These are phyloP conservation scores for Crossocerus cetratus DNA, from an alignment of 2,888 invertebrate genomes.

Conservation along the genomic window DNA sequence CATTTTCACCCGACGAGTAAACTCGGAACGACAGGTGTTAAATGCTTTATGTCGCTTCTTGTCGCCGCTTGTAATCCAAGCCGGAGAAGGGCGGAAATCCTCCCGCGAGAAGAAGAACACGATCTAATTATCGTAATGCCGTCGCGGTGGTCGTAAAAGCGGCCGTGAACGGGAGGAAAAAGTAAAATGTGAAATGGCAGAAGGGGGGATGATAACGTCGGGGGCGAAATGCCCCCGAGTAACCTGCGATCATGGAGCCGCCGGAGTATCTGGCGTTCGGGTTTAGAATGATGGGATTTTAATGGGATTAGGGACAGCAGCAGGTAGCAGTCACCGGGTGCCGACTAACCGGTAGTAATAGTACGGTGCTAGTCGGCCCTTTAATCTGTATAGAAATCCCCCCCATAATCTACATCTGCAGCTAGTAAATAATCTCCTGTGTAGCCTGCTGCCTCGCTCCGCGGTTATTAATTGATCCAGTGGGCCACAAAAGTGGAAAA, in stretches of 20 bases:
- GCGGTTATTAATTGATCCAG: constrained; percentile 37
- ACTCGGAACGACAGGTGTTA: too few species aligned
- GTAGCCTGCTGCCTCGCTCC: constrained; percentile 2
- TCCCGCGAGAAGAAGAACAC: constrained; percentile 33
- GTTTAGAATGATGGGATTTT: constrained; percentile 53
- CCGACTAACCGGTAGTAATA: constrained; percentile 45
- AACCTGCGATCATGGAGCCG: constrained; percentile 4
- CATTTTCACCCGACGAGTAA: too few species aligned
- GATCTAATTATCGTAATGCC: constrained; percentile 47
- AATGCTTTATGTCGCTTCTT: too few species aligned
- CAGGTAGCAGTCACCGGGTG: constrained; percentile 38
- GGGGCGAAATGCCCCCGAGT: constrained; percentile 2
- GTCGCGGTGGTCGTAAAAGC: constrained; percentile 21
- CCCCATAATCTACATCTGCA: constrained; percentile 41
- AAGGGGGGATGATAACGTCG: constrained; percentile 42
- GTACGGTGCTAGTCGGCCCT: constrained; percentile 28
- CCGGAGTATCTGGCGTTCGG: constrained; percentile 31
- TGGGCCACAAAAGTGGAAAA: constrained; percentile 9
- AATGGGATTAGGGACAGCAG: constrained; percentile 52
- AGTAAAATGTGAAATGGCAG: constrained; percentile 33
- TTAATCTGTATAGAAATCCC: constrained; percentile 55
- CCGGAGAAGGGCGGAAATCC: not conserved
- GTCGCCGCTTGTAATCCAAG: too few species aligned
- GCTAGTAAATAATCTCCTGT: constrained; percentile 47
- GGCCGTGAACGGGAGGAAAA: constrained; percentile 8